Percentiles rank a stretch among this genome's conserved stretches.
These are phyloP conservation scores for Syngnathoides biaculeatus DNA, from an alignment of 2,113 vertebrate genomes.

Conservation along the genomic window DNA sequence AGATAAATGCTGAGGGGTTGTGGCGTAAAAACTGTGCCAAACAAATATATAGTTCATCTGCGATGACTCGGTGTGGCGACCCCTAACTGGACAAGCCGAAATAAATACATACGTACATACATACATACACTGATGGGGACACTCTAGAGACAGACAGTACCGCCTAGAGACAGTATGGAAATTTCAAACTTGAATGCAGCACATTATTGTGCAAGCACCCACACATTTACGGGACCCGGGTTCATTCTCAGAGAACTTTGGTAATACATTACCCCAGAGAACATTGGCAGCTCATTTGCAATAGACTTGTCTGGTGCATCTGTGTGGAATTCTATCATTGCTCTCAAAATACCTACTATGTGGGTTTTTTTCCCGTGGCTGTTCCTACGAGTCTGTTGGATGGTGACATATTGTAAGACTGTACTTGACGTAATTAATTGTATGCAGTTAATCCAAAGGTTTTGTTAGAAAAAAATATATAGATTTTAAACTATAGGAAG, in stretches of 20 bases:
- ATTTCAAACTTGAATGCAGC: background rate
- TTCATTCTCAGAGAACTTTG: background rate
- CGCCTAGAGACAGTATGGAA: background rate
- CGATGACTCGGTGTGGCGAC: no score
- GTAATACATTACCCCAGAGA: constrained; percentile 45
- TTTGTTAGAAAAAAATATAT: no score
- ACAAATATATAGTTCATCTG: no score
- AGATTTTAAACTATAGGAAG: no score
- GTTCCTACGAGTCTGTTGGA: constrained; percentile 32
- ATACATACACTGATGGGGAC: no score
- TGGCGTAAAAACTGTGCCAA: no score
- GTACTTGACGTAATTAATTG: background rate
- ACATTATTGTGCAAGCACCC: background rate
- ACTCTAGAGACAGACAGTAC: no score
- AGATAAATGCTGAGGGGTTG: no score
- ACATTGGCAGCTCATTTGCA: constrained; percentile 51
- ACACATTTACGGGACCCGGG: background rate
- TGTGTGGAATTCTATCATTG: constrained; percentile 46
- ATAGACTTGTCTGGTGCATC: constrained; percentile 51
- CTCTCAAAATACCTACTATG: constrained; percentile 45
- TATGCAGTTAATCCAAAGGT: no score
- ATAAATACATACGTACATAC: no score
- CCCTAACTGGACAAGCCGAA: no score
- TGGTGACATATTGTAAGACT: constrained; percentile 49
- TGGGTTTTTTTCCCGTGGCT: constrained; percentile 37